Evolutionary conservation across 1,140 invertebrate species (phyloP).

Genomic region (Drosophila tsacasi): DNA sequence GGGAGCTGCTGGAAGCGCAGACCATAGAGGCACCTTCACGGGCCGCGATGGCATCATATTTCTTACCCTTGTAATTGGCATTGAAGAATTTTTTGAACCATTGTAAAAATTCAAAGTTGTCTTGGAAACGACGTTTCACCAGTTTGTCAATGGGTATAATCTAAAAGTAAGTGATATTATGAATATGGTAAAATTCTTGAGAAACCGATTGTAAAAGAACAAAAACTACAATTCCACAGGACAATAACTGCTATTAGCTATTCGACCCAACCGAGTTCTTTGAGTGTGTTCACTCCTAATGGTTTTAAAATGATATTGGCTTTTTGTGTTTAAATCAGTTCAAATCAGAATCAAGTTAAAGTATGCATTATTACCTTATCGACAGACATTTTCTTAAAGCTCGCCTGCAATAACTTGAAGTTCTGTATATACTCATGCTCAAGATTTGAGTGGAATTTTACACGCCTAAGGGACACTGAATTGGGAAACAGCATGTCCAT

Average conservation of each 20-base stretch:
- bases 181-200: not conserved
- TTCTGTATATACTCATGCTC: slow-evolving; percentile 99
- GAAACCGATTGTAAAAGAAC: not conserved
- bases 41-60: not conserved
- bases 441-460: slow-evolving; percentile 98
- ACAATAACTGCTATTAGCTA: too few relatives aligned
- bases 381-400: slow-evolving; percentile 98
- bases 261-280: too few relatives aligned
- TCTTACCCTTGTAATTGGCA: slow-evolving; percentile 19
- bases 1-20: slow-evolving; percentile 83
- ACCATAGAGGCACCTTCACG: slow-evolving; percentile 25
- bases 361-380: slow-evolving; percentile 91
- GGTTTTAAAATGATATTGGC: too few relatives aligned
- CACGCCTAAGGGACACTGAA: slow-evolving; percentile 95
- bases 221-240: too few relatives aligned
- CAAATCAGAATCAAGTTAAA: too few relatives aligned
- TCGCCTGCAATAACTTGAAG: slow-evolving; percentile 98
- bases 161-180: not conserved
- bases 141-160: slow-evolving; percentile 98
- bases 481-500: slow-evolving; percentile 99
- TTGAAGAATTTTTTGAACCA: slow-evolving; percentile 96
- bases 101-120: slow-evolving; percentile 99
- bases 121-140: slow-evolving; percentile 98
- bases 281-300: too few relatives aligned
- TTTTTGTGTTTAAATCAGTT: too few relatives aligned